These are phyloP conservation scores for Zaprionus taronus DNA, from an alignment of 1,140 invertebrate genomes.

Conservation along the genomic window DNA sequence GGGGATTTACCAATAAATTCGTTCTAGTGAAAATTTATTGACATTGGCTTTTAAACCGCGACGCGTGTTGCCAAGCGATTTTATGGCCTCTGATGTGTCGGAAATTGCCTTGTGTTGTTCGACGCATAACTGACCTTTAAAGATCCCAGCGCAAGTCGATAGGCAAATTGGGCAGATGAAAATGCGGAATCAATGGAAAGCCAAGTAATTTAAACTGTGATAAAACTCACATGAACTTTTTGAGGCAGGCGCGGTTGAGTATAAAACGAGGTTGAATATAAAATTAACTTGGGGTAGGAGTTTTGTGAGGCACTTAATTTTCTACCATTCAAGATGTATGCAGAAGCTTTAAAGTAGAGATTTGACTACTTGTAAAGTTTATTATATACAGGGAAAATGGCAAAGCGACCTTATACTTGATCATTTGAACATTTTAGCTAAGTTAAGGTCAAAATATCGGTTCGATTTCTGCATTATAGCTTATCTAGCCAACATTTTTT, in stretches of 20 bases:
- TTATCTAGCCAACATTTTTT: no score
- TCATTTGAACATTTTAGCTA: no score
- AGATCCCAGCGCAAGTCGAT: constrained; percentile 22
- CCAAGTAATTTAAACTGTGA: constrained; percentile 9
- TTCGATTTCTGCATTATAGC: no score
- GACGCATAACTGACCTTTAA: constrained; percentile 66
- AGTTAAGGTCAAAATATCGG: no score
- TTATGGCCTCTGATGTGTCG: constrained; percentile 56
- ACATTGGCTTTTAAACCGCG: constrained; percentile 80
- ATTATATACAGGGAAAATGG: no score
- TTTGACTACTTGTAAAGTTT: background rate
- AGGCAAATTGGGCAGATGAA: constrained; percentile 47
- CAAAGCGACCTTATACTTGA: no score
- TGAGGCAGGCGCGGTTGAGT: background rate
- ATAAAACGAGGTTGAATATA: background rate
- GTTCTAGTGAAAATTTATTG: constrained; percentile 82
- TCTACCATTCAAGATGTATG: background rate
- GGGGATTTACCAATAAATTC: constrained; percentile 78
- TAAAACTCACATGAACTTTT: background rate
- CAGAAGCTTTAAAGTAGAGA: background rate
- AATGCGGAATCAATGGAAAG: constrained; percentile 8
- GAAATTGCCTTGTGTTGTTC: constrained; percentile 61
- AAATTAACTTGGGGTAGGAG: background rate
- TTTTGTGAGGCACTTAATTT: background rate
- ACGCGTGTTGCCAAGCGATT: constrained; percentile 66